Evolutionary conservation across 2,888 invertebrate species (phyloP), one percentile per base, ranked within the genome.

Genomic region (Leptothorax acervorum): DNA sequence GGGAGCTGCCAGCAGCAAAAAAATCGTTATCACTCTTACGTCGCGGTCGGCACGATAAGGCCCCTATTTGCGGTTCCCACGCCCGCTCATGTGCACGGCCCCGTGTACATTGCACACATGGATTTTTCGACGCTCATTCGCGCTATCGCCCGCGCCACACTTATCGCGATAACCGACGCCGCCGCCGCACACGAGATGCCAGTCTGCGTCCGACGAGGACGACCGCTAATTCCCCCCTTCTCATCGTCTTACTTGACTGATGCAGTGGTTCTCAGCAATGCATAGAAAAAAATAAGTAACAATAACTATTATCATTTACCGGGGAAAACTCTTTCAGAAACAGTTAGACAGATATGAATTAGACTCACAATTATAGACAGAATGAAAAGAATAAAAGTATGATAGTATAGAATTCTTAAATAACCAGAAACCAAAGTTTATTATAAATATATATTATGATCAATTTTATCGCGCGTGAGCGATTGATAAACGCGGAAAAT

Each of bases 61-160:
- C 42, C 57, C 60, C 57, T 91, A 89, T 91, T 91, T 91, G 85
- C 90, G 75, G 74, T 91, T 91, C 91, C 87, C 91, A 91, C 91
- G 91, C 83, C 88, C 86, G 84, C 73, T 71, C 79, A 39, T 71
- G 12, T 74, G 79, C 35, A 6, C 23, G 60, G 39, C 62, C 70
- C 79, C 86, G 75, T 83, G 83, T 79, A 85, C 18, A 23, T 23
- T 23, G 23, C 23, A 82, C 83, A 85, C 75, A 85, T 81, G 53
- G 86, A 89, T 89, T 91, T 86, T 90, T 90, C 86, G 89, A 83
- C 73, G 85, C 82, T 75, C 71, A 84, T 81, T 82, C 83, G 85
- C 70, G 84, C 83, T 89, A 89, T 90, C 88, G 79, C 85, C 85
- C 85, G 84, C 84, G 84, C 70, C 83, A 42, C 82, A 85, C 63